A percentile compares a stretch with the other conserved stretches of the same genome.
phyloP scores from a whole-genome alignment of 2,888 invertebrate genomes.

The Lagria hirta region DNA sequence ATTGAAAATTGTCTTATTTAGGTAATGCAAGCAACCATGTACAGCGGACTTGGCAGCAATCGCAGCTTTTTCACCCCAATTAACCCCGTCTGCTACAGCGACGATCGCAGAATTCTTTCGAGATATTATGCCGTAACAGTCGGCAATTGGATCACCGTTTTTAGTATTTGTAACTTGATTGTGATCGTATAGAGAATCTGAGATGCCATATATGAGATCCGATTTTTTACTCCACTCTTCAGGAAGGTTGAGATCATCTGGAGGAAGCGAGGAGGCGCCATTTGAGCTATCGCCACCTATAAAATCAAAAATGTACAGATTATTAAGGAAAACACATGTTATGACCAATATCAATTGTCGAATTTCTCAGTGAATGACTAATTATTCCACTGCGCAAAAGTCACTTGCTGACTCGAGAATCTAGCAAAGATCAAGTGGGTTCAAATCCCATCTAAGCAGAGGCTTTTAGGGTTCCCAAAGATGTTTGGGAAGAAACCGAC shows the following conservation, averaged over 20 bases:
- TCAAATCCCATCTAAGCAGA: no score
- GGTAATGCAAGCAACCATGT: slow-evolving; percentile 79
- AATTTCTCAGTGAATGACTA: no score
- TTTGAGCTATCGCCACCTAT: slow-evolving; percentile 25
- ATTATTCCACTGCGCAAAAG: no score
- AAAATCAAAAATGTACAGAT: no score
- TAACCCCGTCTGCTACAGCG: slow-evolving; percentile 86
- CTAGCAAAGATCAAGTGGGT: no score
- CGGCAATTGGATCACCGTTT: slow-evolving; percentile 83
- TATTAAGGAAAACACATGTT: no score
- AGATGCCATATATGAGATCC: slow-evolving; percentile 66
- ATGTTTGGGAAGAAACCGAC: no score
- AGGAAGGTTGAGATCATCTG: slow-evolving; percentile 45
- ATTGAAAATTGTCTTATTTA: slow-evolving; percentile 69
- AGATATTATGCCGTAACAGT: slow-evolving; percentile 78
- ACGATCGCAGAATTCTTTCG: slow-evolving; percentile 74
- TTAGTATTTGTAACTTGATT: slow-evolving; percentile 72
- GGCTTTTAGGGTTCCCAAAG: no score
- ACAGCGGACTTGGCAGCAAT: slow-evolving; percentile 84
- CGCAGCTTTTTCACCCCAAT: slow-evolving; percentile 83
- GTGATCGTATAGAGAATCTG: slow-evolving; percentile 79
- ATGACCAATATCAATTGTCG: no score
- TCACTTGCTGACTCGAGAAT: no score
- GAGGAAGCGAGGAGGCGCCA: slow-evolving; percentile 16
- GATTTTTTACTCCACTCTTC: slow-evolving; percentile 61